Evolutionary conservation across 2,888 invertebrate species (phyloP).

Genomic region (Ormia ochracea): DNA sequence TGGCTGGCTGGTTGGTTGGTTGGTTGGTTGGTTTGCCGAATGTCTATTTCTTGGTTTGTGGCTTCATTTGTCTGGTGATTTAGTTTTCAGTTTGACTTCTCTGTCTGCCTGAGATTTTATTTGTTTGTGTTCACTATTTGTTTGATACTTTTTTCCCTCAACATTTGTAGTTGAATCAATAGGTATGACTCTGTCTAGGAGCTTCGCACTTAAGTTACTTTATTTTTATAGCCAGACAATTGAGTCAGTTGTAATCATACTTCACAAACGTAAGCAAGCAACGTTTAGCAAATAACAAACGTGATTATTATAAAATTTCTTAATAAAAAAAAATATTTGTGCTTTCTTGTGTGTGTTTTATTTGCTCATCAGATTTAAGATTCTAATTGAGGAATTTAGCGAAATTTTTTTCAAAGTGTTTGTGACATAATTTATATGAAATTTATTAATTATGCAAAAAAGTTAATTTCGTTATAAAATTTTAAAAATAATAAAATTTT

Average conservation of each 20-base stretch:
- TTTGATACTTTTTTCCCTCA: background rate
- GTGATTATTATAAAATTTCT: background rate
- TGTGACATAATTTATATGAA: background rate
- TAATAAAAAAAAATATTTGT: background rate
- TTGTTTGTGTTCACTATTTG: conserved; percentile 9
- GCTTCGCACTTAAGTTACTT: conserved; percentile 60
- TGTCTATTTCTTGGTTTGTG: conserved; percentile 10
- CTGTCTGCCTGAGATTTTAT: conserved; percentile 27
- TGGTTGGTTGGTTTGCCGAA: background rate
- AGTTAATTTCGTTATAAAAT: too few relatives aligned
- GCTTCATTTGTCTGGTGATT: conserved; percentile 40
- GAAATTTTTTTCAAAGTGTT: background rate
- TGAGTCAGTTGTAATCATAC: conserved; percentile 58
- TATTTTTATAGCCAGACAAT: conserved; percentile 57
- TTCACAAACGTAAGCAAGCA: conserved; percentile 58
- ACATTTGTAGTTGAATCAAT: conserved; percentile 2
- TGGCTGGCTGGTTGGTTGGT: background rate
- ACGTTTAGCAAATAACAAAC: conserved; percentile 41
- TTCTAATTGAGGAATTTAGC: background rate
- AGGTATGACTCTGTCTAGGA: conserved; percentile 22
- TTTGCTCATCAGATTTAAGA: too few relatives aligned
- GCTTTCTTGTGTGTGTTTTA: too few relatives aligned
- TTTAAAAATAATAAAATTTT: background rate
- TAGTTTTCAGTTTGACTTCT: conserved; percentile 31
- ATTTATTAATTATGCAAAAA: background rate